Conservation (phyloP, 2,113 vertebrate genomes). For the Tachysurus vachellii region DNA sequence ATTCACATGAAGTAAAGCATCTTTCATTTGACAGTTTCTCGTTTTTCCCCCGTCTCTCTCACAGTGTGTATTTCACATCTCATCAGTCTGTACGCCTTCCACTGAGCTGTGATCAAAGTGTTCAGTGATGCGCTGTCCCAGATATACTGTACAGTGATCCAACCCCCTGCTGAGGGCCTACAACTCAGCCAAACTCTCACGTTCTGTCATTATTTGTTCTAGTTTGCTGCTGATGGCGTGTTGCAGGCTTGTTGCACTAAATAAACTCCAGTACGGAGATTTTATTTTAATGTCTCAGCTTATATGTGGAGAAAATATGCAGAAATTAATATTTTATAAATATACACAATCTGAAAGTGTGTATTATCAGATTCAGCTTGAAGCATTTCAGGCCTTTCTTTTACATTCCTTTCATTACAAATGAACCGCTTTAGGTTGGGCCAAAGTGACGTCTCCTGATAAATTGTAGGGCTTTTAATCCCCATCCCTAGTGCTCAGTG, state of each 20-base stretch:
- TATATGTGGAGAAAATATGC: too few relatives aligned
- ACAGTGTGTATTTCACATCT: background rate
- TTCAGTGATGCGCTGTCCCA: slow-evolving; percentile 33
- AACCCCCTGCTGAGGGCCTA: background rate
- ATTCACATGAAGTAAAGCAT: background rate
- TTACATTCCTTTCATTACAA: slow-evolving; percentile 18
- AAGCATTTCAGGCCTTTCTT: too few relatives aligned
- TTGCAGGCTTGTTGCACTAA: background rate
- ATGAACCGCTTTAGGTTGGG: slow-evolving; percentile 17
- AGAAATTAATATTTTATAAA: background rate
- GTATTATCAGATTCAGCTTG: background rate
- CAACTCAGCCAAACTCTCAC: background rate
- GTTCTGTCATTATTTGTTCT: slow-evolving; percentile 32
- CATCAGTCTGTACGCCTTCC: slow-evolving; percentile 3
- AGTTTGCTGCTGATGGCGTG: background rate
- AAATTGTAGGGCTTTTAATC: slow-evolving; percentile 47
- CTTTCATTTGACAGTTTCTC: background rate
- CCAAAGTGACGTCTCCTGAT: slow-evolving; percentile 35
- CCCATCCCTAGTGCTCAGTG: slow-evolving; percentile 30
- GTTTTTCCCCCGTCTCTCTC: background rate
- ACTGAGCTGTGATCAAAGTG: slow-evolving; percentile 31
- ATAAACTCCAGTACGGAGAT: background rate
- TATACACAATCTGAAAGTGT: too few relatives aligned
- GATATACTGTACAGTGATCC: slow-evolving; percentile 33
- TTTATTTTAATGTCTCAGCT: background rate